Evolutionary conservation across 2,113 vertebrate genomes (phyloP), one percentile per base, ranked within the genome.

Genomic region (Octodon degus): DNA sequence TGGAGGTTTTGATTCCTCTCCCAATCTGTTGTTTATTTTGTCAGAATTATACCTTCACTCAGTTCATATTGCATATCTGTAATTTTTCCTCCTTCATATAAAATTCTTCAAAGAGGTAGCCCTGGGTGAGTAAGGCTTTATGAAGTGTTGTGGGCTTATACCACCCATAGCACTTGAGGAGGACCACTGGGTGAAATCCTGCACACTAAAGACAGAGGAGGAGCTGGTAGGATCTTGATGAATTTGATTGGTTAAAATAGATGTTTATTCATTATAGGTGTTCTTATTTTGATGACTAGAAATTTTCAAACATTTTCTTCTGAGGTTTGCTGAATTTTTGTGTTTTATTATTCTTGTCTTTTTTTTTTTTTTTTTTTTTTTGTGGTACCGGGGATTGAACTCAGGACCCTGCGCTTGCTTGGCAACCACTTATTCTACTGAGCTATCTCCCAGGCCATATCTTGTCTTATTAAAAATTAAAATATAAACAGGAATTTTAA

Each of bases 241-340:
- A 65, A 68, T 55, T 50, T 27, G 2, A 58, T 55, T 65, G 10
- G 47, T 94, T 76, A 91, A 50, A 96, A 86, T 25, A 5, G 22
- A 1, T 70, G 50, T 17, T 25, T 91, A 25, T 9, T 34, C 37
- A 16, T 86, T 77, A 82, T 13, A 16, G 91, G 68, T 60, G 8
- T 53, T 63, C 30, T 77, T 85, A 37, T 34, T 95, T 90, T 79
- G 13, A 63, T 47, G 40, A 40, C 53, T 84, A 37, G 43, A 32
- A 88, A 76, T 91, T 86, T 68, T 65, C 67, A 79, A 90, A 43
- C 77, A 13, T 86, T 95, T 88, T 95, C 32, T 50, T 79, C 4
- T 74, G 58, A 77, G 27, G 19, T 17, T 93, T 37, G 10, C 40
- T 67, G 32, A 9, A 16, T 60, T 86, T 74, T 30, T 94, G 10